phyloP scores from a whole-genome alignment of 2,797 vertebrate species.

The Sebastes minor region DNA sequence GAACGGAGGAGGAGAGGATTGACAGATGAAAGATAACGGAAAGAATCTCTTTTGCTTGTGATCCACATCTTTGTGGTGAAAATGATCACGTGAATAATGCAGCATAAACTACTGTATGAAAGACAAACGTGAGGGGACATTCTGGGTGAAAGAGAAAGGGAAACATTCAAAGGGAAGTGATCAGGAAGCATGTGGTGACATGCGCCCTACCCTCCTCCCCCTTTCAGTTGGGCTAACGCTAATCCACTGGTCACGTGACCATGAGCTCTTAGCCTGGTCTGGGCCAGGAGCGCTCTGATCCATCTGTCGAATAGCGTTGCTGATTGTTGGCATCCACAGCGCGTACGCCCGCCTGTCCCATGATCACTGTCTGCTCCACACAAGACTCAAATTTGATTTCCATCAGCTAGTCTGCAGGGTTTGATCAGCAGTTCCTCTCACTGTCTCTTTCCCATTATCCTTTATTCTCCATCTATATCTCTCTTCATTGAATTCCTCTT shows the following conservation, averaged over 20 bases:
- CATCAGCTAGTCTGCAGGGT: slow-evolving; percentile 3
- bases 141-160: slow-evolving; percentile 50
- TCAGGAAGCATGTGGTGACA: slow-evolving; percentile 74
- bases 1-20: not conserved
- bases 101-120: not conserved
- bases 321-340: slow-evolving; percentile 67
- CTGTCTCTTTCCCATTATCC: not conserved
- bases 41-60: not conserved
- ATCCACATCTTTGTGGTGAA: not conserved
- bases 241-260: slow-evolving; percentile 79
- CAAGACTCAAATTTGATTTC: slow-evolving; percentile 28
- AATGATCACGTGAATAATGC: not conserved
- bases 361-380: slow-evolving; percentile 38
- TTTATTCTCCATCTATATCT: not conserved
- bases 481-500: not conserved
- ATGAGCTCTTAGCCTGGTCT: slow-evolving; percentile 65
- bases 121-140: not conserved
- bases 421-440: not conserved
- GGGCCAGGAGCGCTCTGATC: slow-evolving; percentile 63
- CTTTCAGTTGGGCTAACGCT: slow-evolving; percentile 74
- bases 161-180: slow-evolving; percentile 67
- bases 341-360: slow-evolving; percentile 21
- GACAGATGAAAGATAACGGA: not conserved
- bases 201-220: slow-evolving; percentile 59
- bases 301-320: slow-evolving; percentile 68